phyloP scores from a whole-genome alignment of 2,888 invertebrate species.

The Lithodes maja region DNA sequence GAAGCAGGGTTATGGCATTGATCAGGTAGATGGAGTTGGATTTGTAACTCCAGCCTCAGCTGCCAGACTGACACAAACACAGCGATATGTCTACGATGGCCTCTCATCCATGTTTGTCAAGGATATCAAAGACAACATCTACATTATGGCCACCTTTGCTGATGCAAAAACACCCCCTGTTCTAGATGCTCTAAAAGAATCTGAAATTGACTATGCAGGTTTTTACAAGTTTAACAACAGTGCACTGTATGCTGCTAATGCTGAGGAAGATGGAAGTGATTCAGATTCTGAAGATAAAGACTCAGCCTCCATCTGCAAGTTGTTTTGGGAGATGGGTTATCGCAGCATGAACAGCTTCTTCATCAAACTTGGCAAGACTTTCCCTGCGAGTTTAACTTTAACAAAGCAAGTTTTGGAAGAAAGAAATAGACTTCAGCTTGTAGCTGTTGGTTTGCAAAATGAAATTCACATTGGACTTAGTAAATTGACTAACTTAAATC shows the following conservation, averaged over 20 bases:
- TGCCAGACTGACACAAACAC: too few species aligned
- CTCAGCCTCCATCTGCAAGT: constrained; percentile 18
- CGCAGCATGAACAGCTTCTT: constrained; percentile 69
- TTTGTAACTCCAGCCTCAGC: too few species aligned
- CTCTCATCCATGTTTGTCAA: too few species aligned
- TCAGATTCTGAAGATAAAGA: constrained; percentile 31
- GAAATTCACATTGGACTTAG: constrained; percentile 65
- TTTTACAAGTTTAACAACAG: constrained; percentile 71
- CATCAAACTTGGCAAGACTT: constrained; percentile 43
- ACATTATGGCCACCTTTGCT: constrained; percentile 71
- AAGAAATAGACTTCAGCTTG: constrained; percentile 63
- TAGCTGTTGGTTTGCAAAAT: constrained; percentile 60
- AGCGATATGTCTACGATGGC: too few species aligned
- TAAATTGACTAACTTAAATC: constrained; percentile 46
- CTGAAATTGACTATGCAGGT: constrained; percentile 56
- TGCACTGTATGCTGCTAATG: constrained; percentile 58
- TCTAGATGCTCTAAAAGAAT: constrained; percentile 61
- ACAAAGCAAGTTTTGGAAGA: constrained; percentile 71
- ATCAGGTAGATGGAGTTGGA: too few species aligned
- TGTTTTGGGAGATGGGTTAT: constrained; percentile 68
- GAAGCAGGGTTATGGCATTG: too few species aligned
- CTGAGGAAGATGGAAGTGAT: too few species aligned
- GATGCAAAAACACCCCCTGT: constrained; percentile 71
- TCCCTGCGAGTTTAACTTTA: constrained; percentile 64
- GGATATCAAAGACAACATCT: constrained; percentile 71